Evolutionary conservation across 2,113 vertebrate genomes (phyloP).

Genomic region (Eurystomus gularis): DNA sequence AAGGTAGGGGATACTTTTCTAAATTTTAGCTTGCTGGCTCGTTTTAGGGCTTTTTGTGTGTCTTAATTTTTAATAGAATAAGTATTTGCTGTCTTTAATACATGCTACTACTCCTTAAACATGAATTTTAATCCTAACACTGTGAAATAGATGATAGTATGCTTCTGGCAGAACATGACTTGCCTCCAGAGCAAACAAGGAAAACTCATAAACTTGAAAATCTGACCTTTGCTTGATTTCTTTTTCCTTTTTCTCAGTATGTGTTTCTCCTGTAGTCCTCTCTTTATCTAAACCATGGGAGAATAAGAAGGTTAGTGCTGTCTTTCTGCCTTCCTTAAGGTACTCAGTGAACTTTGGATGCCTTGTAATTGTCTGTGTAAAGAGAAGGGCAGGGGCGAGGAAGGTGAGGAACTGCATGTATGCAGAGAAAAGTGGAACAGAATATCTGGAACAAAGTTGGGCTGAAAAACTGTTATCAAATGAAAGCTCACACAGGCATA

Average conservation of each 20-base stretch:
- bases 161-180: neutral
- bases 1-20: neutral
- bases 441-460: neutral
- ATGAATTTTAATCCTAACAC: neutral
- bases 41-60: neutral
- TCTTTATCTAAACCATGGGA: neutral
- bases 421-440: neutral
- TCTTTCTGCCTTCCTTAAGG: neutral
- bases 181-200: neutral
- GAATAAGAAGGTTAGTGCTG: neutral
- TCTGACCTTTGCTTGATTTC: conserved; percentile 11
- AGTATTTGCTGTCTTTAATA: neutral
- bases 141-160: neutral
- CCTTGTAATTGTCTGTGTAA: neutral
- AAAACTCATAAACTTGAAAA: conserved; percentile 15
- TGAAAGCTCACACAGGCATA: neutral
- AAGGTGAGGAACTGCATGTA: neutral
- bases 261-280: neutral
- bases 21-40: neutral
- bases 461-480: neutral
- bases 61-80: neutral
- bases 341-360: neutral
- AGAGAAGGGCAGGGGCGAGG: neutral
- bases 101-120: neutral
- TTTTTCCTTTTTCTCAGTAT: neutral